Conservation (phyloP, 2,888 invertebrate species). For the Heterodera filipjevi region DNA sequence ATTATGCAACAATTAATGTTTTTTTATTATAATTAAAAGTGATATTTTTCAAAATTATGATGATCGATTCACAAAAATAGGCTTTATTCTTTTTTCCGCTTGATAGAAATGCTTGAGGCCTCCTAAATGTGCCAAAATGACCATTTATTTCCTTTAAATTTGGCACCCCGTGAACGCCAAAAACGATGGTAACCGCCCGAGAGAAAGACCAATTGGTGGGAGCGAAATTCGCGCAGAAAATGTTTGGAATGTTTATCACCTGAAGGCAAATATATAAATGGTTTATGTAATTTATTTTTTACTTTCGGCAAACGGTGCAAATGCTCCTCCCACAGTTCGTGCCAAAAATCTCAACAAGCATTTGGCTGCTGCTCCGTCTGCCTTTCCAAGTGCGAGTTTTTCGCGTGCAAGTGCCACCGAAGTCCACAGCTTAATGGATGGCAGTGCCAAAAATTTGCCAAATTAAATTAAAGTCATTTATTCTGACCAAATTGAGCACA, state of each 20-base stretch:
- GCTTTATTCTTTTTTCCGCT: background rate
- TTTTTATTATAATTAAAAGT: too few species aligned
- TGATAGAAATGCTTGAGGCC: background rate
- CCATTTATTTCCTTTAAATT: too few species aligned
- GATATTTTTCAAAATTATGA: too few species aligned
- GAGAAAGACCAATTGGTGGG: background rate
- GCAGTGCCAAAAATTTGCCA: background rate
- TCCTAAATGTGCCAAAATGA: background rate
- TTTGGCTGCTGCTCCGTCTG: background rate
- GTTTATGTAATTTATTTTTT: background rate
- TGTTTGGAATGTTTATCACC: background rate
- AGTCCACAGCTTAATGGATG: background rate
- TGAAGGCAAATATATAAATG: background rate
- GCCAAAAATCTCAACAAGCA: constrained; percentile 2
- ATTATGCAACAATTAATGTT: too few species aligned
- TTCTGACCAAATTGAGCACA: background rate
- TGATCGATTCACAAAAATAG: background rate
- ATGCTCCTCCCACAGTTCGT: background rate
- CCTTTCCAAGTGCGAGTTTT: background rate
- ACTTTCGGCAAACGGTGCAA: constrained; percentile 10
- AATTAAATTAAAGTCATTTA: background rate
- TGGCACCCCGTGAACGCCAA: background rate
- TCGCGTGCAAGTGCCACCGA: background rate
- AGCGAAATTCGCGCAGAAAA: background rate
- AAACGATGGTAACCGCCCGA: constrained; percentile 7